Percentiles rank a stretch among this genome's conserved stretches.
These are phyloP conservation scores for Varanus komodoensis DNA, from an alignment of 2,113 vertebrate genomes.

Conservation along the genomic window DNA sequence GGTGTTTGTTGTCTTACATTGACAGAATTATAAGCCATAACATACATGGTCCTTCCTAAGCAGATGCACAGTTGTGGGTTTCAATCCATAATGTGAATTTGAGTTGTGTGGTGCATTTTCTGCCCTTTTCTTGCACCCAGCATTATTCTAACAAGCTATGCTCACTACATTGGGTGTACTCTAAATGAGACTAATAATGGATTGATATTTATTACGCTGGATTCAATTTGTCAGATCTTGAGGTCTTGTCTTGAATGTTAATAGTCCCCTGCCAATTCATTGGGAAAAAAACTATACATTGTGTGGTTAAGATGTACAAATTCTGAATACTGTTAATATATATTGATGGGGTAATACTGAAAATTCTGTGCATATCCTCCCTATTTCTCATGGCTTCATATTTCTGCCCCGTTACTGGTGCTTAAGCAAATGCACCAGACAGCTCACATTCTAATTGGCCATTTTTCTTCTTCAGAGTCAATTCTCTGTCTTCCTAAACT, in stretches of 20 bases:
- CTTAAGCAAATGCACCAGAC: not conserved
- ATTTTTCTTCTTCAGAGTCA: not conserved
- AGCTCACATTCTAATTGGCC: not conserved
- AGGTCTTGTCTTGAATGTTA: not conserved
- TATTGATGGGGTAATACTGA: not conserved
- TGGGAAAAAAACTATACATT: not conserved
- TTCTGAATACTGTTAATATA: not conserved
- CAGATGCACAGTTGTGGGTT: not conserved
- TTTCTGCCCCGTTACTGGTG: not conserved
- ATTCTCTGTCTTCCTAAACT: constrained; percentile 14
- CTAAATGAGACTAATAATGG: too few relatives aligned
- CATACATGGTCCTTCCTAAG: not conserved
- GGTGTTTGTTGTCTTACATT: too few relatives aligned
- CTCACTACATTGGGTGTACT: too few relatives aligned
- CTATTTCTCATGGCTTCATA: not conserved
- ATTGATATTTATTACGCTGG: too few relatives aligned
- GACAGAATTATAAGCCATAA: not conserved
- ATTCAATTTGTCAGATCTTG: not conserved
- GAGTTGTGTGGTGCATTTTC: not conserved
- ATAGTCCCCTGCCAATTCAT: not conserved
- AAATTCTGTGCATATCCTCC: not conserved
- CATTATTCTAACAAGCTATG: too few relatives aligned
- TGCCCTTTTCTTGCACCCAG: too few relatives aligned
- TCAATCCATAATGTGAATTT: not conserved
- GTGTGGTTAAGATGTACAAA: not conserved